Conservation (phyloP, 2,113 vertebrate genomes). For the Acrocephalus kingi region DNA sequence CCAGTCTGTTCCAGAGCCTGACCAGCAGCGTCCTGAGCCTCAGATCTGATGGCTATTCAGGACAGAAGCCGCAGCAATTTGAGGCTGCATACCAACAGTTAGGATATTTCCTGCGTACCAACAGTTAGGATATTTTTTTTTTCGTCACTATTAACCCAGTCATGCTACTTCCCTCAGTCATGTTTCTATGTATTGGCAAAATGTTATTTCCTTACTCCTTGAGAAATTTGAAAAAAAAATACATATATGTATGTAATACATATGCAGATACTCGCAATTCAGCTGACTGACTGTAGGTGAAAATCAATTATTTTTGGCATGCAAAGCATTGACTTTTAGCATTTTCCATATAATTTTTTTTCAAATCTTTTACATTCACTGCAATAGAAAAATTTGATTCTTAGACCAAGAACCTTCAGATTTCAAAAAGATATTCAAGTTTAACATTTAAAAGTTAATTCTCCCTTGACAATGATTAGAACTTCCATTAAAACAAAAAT, state of each 20-base stretch:
- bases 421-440: constrained; percentile 58
- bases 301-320: constrained; percentile 57
- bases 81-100: background rate
- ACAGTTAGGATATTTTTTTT: background rate
- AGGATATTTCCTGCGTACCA: background rate
- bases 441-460: constrained; percentile 64
- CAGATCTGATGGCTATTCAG: background rate
- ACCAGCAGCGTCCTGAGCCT: background rate
- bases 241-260: background rate
- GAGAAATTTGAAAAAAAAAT: background rate
- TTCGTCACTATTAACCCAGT: rapidly evolving
- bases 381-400: background rate
- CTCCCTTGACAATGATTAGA: constrained; percentile 52
- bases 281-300: constrained; percentile 30
- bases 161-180: background rate
- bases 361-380: background rate
- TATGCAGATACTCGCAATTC: background rate
- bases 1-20: background rate
- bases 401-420: constrained; percentile 14
- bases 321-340: constrained; percentile 32
- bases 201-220: background rate
- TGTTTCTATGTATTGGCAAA: background rate
- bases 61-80: background rate
- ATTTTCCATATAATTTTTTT: constrained; percentile 52
- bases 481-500: constrained; percentile 66